Evolutionary conservation across 2,113 vertebrate species (phyloP).

Genomic region (Synodontis membranacea): DNA sequence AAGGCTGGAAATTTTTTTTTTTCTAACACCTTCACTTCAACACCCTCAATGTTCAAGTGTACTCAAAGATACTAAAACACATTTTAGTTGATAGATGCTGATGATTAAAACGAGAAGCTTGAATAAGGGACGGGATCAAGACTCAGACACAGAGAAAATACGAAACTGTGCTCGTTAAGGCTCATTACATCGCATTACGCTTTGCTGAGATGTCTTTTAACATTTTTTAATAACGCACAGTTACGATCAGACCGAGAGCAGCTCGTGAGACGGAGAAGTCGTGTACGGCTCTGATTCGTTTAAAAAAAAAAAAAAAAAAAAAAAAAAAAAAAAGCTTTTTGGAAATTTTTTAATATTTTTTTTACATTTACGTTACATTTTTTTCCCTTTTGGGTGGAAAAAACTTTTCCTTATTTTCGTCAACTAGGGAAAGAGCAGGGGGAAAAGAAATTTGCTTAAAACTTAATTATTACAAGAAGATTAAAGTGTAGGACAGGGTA

Average conservation of each 20-base stretch:
- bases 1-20: too few species aligned
- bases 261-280: neutral
- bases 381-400: neutral
- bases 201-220: neutral
- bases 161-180: neutral
- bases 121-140: neutral
- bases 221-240: neutral
- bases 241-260: neutral
- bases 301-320: neutral
- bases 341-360: neutral
- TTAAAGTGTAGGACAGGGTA: neutral
- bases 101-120: neutral
- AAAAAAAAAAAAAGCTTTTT: too few species aligned
- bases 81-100: neutral
- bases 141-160: neutral
- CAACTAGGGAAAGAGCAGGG: neutral
- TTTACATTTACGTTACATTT: neutral
- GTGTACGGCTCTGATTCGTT: neutral
- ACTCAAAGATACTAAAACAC: neutral
- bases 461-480: neutral
- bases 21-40: too few species aligned
- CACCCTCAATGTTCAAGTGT: neutral
- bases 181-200: neutral
- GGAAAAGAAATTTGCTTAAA: neutral
- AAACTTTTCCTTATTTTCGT: too few species aligned